Percentiles rank a stretch among this genome's conserved stretches.
phyloP scores from a whole-genome alignment of 2,888 invertebrate species.

The Nymphalis polychloros region DNA sequence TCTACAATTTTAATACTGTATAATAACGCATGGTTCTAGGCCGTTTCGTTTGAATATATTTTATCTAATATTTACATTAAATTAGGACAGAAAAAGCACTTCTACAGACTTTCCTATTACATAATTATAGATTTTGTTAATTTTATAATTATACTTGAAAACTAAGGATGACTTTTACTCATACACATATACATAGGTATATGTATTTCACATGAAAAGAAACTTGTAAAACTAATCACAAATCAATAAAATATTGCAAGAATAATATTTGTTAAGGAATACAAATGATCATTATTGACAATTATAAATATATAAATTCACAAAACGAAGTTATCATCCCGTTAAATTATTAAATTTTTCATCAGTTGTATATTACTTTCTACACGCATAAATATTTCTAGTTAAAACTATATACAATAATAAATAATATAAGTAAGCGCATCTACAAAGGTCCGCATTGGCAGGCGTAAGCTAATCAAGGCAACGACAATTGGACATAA shows the following conservation, averaged over 20 bases:
- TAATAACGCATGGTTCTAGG: slow-evolving; percentile 50
- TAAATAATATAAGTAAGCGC: slow-evolving; percentile 13
- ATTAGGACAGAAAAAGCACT: slow-evolving; percentile 12
- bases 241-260: too few relatives aligned
- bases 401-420: slow-evolving; percentile 22
- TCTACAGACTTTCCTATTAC: neutral
- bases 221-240: too few relatives aligned
- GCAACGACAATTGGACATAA: slow-evolving; percentile 50
- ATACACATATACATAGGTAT: too few relatives aligned
- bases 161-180: too few relatives aligned
- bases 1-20: slow-evolving; percentile 23
- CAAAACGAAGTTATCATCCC: too few relatives aligned
- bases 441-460: slow-evolving; percentile 38
- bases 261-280: too few relatives aligned
- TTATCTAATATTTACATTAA: slow-evolving; percentile 32
- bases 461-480: slow-evolving; percentile 52
- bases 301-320: too few relatives aligned
- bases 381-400: slow-evolving; percentile 4
- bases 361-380: neutral
- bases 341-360: too few relatives aligned
- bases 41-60: slow-evolving; percentile 46
- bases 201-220: too few relatives aligned
- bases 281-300: too few relatives aligned
- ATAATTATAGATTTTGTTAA: neutral
- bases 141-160: neutral